These are phyloP conservation scores for Dendroctonus ponderosae DNA, from an alignment of 1,140 invertebrate species.

Conservation along the genomic window DNA sequence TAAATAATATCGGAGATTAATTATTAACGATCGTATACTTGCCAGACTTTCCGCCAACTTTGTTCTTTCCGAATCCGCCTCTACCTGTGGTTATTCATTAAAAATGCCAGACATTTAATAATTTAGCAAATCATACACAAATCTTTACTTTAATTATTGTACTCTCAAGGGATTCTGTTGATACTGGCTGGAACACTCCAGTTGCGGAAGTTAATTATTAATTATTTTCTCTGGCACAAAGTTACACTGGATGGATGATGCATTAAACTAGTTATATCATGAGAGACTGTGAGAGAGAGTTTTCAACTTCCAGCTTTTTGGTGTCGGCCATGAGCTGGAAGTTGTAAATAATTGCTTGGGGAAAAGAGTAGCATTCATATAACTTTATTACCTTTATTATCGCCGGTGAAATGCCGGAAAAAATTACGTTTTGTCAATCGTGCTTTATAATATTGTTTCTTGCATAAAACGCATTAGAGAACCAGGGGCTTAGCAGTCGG, in stretches of 20 bases:
- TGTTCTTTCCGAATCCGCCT: neutral
- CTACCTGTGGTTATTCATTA: conserved; percentile 20
- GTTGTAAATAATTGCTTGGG: no score
- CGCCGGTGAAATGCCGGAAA: no score
- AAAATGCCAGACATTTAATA: conserved; percentile 28
- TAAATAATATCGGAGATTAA: no score
- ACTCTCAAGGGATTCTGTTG: conserved; percentile 3
- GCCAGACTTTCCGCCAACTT: neutral
- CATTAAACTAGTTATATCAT: conserved; percentile 12
- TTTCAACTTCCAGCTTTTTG: neutral
- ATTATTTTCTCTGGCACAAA: conserved; percentile 11
- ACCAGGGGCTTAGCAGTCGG: no score
- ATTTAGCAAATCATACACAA: conserved; percentile 28
- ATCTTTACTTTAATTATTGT: conserved; percentile 33
- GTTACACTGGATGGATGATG: conserved; percentile 13
- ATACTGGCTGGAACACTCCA: conserved; percentile 11
- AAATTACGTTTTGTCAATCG: no score
- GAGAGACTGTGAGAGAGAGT: conserved; percentile 3
- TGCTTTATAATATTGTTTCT: no score
- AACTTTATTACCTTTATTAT: no score
- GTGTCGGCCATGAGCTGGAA: no score
- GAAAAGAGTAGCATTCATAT: no score
- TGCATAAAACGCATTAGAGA: no score
- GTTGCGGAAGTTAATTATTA: conserved; percentile 17
- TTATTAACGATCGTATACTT: no score